phyloP scores from a whole-genome alignment of 2,797 vertebrate species.

The Rachycentron canadum region DNA sequence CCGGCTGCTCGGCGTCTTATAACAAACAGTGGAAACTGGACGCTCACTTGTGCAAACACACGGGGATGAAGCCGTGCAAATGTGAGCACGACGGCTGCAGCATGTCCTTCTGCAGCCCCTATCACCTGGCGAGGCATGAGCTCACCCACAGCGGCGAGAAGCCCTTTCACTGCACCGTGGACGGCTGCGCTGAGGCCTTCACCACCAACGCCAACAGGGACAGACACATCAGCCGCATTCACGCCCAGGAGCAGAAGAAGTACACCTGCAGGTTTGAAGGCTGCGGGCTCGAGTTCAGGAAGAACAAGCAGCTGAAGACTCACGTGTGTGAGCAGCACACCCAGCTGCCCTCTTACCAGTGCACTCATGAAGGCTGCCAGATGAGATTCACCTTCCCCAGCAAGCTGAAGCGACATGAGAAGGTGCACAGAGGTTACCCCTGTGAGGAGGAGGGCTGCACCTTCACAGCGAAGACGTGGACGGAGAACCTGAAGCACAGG shows the following conservation, averaged over 20 bases:
- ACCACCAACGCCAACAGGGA: slow-evolving; percentile 88
- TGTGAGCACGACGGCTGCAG: slow-evolving; percentile 86
- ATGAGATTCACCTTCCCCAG: slow-evolving; percentile 86
- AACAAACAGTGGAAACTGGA: slow-evolving; percentile 91
- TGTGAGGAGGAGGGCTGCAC: slow-evolving; percentile 88
- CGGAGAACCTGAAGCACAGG: slow-evolving; percentile 88
- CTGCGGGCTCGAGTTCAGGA: slow-evolving; percentile 90
- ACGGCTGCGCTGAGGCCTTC: slow-evolving; percentile 83
- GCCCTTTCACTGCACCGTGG: slow-evolving; percentile 81
- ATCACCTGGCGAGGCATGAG: slow-evolving; percentile 88
- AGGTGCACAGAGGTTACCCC: slow-evolving; percentile 91
- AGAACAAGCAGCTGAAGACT: slow-evolving; percentile 91
- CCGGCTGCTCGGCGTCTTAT: slow-evolving; percentile 86
- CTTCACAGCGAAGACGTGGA: slow-evolving; percentile 92
- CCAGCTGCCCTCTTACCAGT: slow-evolving; percentile 86
- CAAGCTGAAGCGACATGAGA: slow-evolving; percentile 89
- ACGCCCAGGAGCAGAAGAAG: slow-evolving; percentile 76
- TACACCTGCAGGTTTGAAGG: slow-evolving; percentile 88
- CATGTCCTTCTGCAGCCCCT: slow-evolving; percentile 88
- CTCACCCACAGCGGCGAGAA: slow-evolving; percentile 89
- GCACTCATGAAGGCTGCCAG: slow-evolving; percentile 88
- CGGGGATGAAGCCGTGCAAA: slow-evolving; percentile 88
- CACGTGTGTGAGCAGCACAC: slow-evolving; percentile 92
- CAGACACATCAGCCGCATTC: slow-evolving; percentile 88
- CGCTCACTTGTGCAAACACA: slow-evolving; percentile 92